A percentile compares a stretch with the other conserved stretches of the same genome.
Conservation (phyloP, 2,888 invertebrate genomes). For the Drosophila colorata region DNA sequence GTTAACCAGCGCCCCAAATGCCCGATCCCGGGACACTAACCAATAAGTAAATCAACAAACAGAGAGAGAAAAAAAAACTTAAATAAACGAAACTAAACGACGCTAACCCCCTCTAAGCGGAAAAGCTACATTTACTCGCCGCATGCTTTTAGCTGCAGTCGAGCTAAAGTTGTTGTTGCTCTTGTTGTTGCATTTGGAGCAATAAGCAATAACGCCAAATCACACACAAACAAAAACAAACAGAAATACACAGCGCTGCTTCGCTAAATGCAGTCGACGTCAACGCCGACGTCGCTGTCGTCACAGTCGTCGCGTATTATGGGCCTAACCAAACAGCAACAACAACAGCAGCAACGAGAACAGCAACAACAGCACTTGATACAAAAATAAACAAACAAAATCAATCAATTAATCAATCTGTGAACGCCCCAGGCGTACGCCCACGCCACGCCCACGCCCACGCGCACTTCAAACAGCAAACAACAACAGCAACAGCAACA, state of each 20-base stretch:
- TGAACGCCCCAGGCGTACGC: slow-evolving; percentile 56
- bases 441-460: slow-evolving; percentile 32
- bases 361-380: slow-evolving; percentile 65
- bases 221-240: slow-evolving; percentile 24
- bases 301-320: slow-evolving; percentile 57
- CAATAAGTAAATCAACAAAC: slow-evolving; percentile 50
- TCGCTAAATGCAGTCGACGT: slow-evolving; percentile 63
- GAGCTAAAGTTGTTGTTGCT: slow-evolving; percentile 34
- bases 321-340: slow-evolving; percentile 53
- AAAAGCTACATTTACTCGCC: slow-evolving; percentile 33
- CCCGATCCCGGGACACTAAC: slow-evolving; percentile 34
- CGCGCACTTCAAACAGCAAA: slow-evolving; percentile 28
- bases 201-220: slow-evolving; percentile 27
- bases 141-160: slow-evolving; percentile 36
- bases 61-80: not conserved
- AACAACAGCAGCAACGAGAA: slow-evolving; percentile 26
- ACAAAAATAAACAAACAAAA: slow-evolving; percentile 79
- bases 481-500: slow-evolving; percentile 22
- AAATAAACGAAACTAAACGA: slow-evolving; percentile 25
- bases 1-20: slow-evolving; percentile 39
- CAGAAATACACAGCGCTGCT: slow-evolving; percentile 45
- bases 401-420: slow-evolving; percentile 76
- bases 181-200: slow-evolving; percentile 23
- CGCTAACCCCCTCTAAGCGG: slow-evolving; percentile 21
- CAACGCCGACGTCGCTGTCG: slow-evolving; percentile 53